Evolutionary conservation across 92 coral and sea anemone genomes (phyloP).

Genomic region (Virgularia gustaviana): DNA sequence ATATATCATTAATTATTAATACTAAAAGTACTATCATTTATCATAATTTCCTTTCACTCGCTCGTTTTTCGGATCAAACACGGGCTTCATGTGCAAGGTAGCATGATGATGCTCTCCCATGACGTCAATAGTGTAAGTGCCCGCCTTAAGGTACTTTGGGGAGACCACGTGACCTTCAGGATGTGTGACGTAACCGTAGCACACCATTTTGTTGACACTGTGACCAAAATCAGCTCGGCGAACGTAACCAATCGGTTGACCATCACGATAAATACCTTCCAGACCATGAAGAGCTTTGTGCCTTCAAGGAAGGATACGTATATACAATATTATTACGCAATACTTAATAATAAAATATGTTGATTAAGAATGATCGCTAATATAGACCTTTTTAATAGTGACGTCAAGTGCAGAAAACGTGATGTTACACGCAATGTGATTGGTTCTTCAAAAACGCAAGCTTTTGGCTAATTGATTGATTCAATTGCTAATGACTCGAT

Average conservation of each 20-base stretch:
- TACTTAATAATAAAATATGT: not conserved
- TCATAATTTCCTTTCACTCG: conserved; percentile 82
- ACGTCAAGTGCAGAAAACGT: too few relatives aligned
- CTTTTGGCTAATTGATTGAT: too few relatives aligned
- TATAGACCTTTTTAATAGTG: too few relatives aligned
- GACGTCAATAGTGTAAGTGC: conserved; percentile 73
- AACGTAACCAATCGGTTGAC: conserved; percentile 75
- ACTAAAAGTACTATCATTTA: not conserved
- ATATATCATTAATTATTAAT: too few relatives aligned
- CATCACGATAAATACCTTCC: conserved; percentile 84
- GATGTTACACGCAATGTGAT: too few relatives aligned
- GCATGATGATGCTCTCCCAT: conserved; percentile 82
- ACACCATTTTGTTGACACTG: conserved; percentile 73
- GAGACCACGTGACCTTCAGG: conserved; percentile 67
- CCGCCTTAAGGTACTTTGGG: conserved; percentile 68
- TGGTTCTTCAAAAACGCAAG: too few relatives aligned
- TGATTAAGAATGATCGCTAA: not conserved
- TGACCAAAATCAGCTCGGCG: conserved; percentile 93
- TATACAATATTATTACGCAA: not conserved
- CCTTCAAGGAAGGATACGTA: conserved; percentile 38
- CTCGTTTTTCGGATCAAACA: conserved; percentile 86
- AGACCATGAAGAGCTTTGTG: conserved; percentile 89
- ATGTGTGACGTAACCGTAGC: conserved; percentile 79
- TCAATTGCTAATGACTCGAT: too few relatives aligned
- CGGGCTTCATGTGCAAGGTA: conserved; percentile 69